Conservation (phyloP, 2,797 vertebrate genomes). For the Pelodytes ibericus region DNA sequence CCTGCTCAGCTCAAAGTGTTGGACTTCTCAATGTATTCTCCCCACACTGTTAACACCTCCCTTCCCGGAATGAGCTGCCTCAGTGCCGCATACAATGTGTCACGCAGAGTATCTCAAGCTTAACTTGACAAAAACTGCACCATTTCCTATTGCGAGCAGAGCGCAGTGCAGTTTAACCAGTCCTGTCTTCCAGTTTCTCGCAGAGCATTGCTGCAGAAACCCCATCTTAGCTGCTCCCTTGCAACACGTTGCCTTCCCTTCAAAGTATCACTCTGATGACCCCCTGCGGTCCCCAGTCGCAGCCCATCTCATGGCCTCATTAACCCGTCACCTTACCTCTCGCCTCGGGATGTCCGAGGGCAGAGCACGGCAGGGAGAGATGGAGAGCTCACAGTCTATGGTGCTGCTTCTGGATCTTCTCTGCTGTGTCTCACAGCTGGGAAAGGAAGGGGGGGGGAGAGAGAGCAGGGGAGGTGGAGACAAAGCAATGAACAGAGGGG, state of each 20-base stretch:
- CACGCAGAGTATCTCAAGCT: not conserved
- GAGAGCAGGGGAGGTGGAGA: conserved; percentile 43
- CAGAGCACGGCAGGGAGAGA: conserved; percentile 15
- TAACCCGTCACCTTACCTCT: conserved; percentile 26
- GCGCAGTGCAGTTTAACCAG: not conserved
- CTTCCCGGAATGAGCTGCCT: not conserved
- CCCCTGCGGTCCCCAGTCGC: not conserved
- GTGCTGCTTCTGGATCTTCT: conserved; percentile 25
- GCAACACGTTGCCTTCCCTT: not conserved
- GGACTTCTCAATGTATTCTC: not conserved
- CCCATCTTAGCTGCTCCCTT: not conserved
- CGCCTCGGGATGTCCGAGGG: conserved; percentile 17
- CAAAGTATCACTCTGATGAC: not conserved
- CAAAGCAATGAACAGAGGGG: conserved; percentile 44
- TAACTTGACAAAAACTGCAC: conserved; percentile 5
- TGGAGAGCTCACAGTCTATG: conserved; percentile 24
- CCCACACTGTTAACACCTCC: not conserved
- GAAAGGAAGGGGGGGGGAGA: conserved; percentile 35
- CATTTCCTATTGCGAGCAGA: not conserved
- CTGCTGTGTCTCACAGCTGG: conserved; percentile 45
- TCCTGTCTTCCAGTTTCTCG: not conserved
- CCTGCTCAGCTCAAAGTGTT: not conserved
- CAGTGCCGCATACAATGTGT: not conserved
- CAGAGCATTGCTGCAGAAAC: not conserved
- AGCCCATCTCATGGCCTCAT: not conserved